Conservation (phyloP, 1,140 invertebrate species). For the Anastatus disparis region DNA sequence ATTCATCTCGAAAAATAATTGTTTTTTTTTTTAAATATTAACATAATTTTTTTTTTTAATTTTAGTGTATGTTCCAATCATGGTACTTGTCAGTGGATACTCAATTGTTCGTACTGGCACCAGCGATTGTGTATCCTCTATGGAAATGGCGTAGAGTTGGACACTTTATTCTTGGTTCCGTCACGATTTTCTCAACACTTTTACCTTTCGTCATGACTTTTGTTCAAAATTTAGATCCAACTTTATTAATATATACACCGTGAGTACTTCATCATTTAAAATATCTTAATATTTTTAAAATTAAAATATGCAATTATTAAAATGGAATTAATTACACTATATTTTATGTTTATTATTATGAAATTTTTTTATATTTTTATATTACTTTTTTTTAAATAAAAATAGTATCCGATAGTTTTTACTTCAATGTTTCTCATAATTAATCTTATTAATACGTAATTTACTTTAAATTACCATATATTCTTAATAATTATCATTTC, state of each 20-base stretch:
- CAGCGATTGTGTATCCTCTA: constrained; percentile 78
- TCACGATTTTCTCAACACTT: constrained; percentile 68
- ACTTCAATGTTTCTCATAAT: no score
- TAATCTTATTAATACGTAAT: no score
- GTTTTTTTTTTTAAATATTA: background rate
- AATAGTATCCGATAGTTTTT: no score
- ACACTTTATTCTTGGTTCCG: constrained; percentile 66
- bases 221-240: constrained; percentile 71
- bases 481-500: no score
- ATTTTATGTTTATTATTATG: no score
- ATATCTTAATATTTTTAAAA: background rate
- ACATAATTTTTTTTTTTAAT: constrained; percentile 37
- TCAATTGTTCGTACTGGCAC: constrained; percentile 83
- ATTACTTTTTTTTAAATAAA: no score
- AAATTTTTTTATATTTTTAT: no score
- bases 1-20: background rate
- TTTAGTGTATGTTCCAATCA: constrained; percentile 88
- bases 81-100: constrained; percentile 93
- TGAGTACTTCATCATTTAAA: constrained; percentile 59
- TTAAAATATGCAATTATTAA: no score
- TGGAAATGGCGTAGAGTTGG: constrained; percentile 75
- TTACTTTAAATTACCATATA: no score
- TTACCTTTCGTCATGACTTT: constrained; percentile 74
- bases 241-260: constrained; percentile 74
- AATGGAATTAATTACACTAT: no score